Base-by-base conservation (phyloP, 2,113 vertebrate genomes). In the Amphiprion ocellaris region DNA sequence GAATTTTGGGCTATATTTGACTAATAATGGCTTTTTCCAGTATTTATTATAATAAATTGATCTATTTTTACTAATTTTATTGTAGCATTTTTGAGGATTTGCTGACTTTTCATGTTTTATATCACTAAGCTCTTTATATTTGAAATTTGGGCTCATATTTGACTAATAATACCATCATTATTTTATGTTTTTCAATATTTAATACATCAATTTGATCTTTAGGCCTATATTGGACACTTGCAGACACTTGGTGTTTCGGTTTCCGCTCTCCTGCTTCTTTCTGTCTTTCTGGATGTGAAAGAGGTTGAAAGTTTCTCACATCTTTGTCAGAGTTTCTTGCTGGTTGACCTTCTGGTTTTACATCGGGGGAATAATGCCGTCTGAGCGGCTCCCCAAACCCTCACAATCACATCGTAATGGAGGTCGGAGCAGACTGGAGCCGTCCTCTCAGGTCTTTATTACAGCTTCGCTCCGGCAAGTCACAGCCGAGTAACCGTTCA, bases 381-480 rank as follows among this genome's bases (percentile, higher is more conserved):
- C 3, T 59, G 37, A 54, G 44, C 33, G 1, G 50, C 69, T 50
- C 69, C 46, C 19, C 10, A n/a, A 61, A 41, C 46, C 9, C 60
- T 49, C 0, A 12, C 74, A 39, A 16, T 70, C 46, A 7, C 67
- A 12, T 37, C 3, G 58, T 72, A 64, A 86, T 76, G 67, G 81
- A 80, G 73, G 77, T 74, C 26, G 30, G 52, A 26, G 65, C 69
- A 39, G 81, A 61, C 53, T 44, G 10, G 1, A 61, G 60, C 72
- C 69, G 10, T 62, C 82, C 66, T 74, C 59, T 3, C 78, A 69
- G 58, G 2, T 88, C 79, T 81, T 88, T 78, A 71, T 85, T 79
- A 65, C 52, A 69, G 66, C 63, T 19, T 11, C 65, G 47, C 71
- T 76, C 52, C 11, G 65, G 50, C 5, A 19, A 65, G 82, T 85